A percentile compares a stretch with the other conserved stretches of the same genome.
These are phyloP conservation scores for Leucosticte australis DNA, from an alignment of 2,113 vertebrate species.

Conservation along the genomic window DNA sequence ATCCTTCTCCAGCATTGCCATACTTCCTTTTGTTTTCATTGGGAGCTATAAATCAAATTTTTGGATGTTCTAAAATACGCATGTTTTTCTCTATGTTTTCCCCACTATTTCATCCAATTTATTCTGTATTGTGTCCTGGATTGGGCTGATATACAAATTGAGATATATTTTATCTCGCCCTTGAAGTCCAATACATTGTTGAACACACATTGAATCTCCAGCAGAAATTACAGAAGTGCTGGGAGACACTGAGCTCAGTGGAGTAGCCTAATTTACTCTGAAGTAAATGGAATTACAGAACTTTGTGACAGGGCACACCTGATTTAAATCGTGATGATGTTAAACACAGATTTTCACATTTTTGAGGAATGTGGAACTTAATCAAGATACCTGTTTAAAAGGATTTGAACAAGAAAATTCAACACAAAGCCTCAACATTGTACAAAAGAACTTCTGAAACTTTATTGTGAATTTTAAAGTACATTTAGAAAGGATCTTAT, in stretches of 20 bases:
- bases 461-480: conserved; percentile 84
- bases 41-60: neutral
- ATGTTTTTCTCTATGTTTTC: neutral
- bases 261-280: neutral
- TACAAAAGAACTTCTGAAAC: conserved; percentile 84
- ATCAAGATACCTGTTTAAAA: conserved; percentile 3
- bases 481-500: conserved; percentile 80
- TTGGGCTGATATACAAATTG: neutral
- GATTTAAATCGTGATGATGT: neutral
- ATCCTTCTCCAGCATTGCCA: neutral
- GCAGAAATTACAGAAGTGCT: neutral
- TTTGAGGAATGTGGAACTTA: neutral
- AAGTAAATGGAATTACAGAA: neutral
- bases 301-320: neutral
- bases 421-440: conserved; percentile 80
- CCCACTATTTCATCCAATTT: neutral
- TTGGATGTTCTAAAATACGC: neutral
- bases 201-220: neutral
- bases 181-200: neutral
- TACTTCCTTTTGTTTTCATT: neutral
- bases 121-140: neutral
- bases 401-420: conserved; percentile 71
- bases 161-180: neutral
- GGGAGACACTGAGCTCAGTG: neutral
- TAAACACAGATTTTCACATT: neutral